Evolutionary conservation across 2,113 vertebrate genomes (phyloP).

Genomic region (Stomatorhinus ivindoensis): DNA sequence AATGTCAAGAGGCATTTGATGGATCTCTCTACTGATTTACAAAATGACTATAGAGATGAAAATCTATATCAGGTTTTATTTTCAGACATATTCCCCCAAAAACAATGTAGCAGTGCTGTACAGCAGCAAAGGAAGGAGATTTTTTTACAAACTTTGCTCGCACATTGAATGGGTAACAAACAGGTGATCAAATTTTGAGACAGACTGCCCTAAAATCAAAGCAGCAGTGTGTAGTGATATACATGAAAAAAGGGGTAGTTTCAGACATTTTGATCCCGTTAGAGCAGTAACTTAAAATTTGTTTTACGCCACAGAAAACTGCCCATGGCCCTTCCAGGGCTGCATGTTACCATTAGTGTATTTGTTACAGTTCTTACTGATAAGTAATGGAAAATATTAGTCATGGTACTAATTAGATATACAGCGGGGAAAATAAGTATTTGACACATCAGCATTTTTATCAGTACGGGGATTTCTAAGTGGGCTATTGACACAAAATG

Average conservation of each 20-base stretch:
- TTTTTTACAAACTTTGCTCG: neutral
- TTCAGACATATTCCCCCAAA: neutral
- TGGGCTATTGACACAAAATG: too few species aligned
- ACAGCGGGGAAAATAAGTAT: too few species aligned
- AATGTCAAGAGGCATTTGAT: neutral
- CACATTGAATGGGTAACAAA: neutral
- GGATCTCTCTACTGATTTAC: neutral
- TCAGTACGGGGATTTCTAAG: too few species aligned
- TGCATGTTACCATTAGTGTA: neutral
- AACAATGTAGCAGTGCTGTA: neutral
- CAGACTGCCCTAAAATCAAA: neutral
- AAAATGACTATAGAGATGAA: neutral
- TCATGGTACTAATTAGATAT: too few species aligned
- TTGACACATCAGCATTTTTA: too few species aligned
- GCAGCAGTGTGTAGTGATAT: neutral
- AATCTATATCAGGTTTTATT: neutral
- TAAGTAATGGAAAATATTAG: neutral
- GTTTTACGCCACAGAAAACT: neutral
- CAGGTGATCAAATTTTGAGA: neutral
- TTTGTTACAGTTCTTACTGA: neutral
- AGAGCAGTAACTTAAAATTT: neutral
- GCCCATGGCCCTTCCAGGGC: neutral
- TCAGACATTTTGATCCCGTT: neutral
- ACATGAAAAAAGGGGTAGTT: neutral
- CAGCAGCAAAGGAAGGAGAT: neutral